These are phyloP conservation scores for Tinea semifulvella DNA, from an alignment of 2,888 invertebrate genomes.

Conservation along the genomic window DNA sequence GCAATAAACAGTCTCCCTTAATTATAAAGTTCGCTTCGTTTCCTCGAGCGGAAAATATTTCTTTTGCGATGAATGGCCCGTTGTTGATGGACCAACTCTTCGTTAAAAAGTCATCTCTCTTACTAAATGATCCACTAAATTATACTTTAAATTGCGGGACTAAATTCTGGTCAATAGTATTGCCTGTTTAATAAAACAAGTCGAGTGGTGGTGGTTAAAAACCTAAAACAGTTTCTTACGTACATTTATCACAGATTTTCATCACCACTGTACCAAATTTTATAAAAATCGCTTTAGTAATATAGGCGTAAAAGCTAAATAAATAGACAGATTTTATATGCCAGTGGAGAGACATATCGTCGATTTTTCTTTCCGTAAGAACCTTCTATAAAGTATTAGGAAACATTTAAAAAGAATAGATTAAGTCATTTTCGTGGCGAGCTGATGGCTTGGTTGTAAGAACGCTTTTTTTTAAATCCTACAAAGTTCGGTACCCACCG, in stretches of 20 bases:
- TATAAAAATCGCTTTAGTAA: too few relatives aligned
- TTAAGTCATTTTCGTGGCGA: too few relatives aligned
- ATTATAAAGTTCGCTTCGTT: constrained; percentile 16
- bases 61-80: constrained; percentile 8
- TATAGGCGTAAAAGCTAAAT: not conserved
- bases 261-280: too few relatives aligned
- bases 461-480: too few relatives aligned
- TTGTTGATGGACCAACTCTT: constrained; percentile 12
- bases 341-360: too few relatives aligned
- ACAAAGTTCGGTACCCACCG: too few relatives aligned
- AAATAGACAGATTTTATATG: not conserved
- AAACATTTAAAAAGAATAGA: too few relatives aligned
- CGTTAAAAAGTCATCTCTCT: constrained; percentile 11
- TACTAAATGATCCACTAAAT: constrained; percentile 1
- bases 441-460: too few relatives aligned
- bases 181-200: not conserved
- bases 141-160: not conserved
- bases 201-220: not conserved
- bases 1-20: constrained; percentile 11
- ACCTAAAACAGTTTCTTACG: not conserved
- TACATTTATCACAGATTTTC: too few relatives aligned
- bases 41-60: constrained; percentile 14
- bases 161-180: not conserved
- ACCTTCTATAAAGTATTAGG: too few relatives aligned
- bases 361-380: too few relatives aligned